Conservation (phyloP, 2,797 vertebrate species). For the Podargus strigoides region DNA sequence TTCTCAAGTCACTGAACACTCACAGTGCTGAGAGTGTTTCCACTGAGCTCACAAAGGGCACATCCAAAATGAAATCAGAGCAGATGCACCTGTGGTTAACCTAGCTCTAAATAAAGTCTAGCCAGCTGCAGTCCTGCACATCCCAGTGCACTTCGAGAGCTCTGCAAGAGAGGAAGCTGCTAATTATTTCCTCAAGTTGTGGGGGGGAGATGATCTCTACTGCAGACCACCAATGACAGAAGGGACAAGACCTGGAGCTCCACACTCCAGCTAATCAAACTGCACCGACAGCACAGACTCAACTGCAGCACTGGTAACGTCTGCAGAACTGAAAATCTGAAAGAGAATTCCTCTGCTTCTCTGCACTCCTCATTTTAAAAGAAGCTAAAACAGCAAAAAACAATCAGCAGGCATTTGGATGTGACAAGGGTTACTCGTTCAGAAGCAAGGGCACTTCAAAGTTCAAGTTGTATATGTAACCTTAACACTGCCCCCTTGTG, state of each 20-base stretch:
- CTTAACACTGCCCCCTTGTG: conserved; percentile 61
- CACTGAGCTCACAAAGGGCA: background rate
- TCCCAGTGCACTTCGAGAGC: background rate
- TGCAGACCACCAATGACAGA: background rate
- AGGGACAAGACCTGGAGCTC: background rate
- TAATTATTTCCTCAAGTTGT: conserved; percentile 8
- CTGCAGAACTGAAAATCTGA: background rate
- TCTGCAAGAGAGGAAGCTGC: conserved; percentile 6
- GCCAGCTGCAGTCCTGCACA: background rate
- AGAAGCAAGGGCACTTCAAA: background rate
- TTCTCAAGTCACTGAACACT: background rate
- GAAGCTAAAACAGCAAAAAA: background rate
- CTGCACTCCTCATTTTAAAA: background rate
- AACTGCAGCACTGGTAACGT: background rate
- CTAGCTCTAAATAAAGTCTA: conserved; percentile 21
- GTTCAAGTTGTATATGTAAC: background rate
- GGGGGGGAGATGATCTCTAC: background rate
- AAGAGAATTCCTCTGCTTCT: background rate
- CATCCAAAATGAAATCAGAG: conserved; percentile 4
- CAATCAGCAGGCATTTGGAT: background rate
- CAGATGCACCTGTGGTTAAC: conserved; percentile 22
- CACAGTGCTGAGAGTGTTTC: background rate
- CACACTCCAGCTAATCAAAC: background rate
- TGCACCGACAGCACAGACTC: background rate
- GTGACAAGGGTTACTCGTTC: background rate